Evolutionary conservation across 1,140 invertebrate species (phyloP).

Genomic region (Ceratosolen solmsi): DNA sequence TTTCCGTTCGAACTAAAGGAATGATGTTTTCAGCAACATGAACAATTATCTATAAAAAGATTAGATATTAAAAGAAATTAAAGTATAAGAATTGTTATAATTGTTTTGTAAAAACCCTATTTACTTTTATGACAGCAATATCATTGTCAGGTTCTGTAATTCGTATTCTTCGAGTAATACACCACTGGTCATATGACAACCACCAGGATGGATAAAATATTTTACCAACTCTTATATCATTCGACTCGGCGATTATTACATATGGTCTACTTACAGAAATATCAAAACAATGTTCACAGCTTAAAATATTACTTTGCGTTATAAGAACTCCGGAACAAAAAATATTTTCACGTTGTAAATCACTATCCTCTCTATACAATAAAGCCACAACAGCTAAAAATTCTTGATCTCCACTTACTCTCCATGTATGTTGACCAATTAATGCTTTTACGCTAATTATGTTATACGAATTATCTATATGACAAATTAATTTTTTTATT

Average conservation of each 20-base stretch:
- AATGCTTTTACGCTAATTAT: neutral
- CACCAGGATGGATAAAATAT: neutral
- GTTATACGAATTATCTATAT: neutral
- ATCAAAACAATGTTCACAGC: conserved; percentile 6
- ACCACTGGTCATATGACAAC: neutral
- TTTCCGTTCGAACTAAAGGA: neutral
- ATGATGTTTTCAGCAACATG: neutral
- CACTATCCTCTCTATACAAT: no score
- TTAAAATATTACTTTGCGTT: neutral
- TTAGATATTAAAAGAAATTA: no score
- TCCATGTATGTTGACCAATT: neutral
- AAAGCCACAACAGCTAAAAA: neutral
- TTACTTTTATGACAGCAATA: neutral
- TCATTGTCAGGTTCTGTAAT: neutral
- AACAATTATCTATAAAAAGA: no score
- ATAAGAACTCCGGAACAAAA: neutral
- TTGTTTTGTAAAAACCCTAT: no score
- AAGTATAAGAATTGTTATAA: no score
- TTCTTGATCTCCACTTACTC: neutral
- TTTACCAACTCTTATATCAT: neutral
- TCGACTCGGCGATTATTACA: neutral
- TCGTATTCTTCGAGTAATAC: neutral
- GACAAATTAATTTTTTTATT: no score
- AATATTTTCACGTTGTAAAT: neutral
- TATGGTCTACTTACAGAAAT: neutral